Evolutionary conservation across 2,113 vertebrate genomes (phyloP).

Genomic region (Proterorhinus semilunaris): DNA sequence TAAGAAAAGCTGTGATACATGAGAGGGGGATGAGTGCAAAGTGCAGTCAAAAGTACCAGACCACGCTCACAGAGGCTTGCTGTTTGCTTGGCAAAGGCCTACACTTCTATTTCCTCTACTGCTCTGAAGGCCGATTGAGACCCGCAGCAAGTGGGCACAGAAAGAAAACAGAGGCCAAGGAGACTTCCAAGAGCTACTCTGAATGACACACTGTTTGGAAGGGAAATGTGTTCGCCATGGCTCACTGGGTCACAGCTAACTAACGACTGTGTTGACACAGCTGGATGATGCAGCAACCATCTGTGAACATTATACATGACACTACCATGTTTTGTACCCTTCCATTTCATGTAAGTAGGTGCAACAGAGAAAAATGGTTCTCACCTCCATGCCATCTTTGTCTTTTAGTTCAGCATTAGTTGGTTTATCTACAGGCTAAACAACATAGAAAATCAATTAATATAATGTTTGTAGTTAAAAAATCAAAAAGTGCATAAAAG

Average conservation of each 20-base stretch:
- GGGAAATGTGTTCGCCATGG: constrained; percentile 62
- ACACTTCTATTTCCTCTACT: constrained; percentile 43
- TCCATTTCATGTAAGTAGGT: constrained; percentile 6
- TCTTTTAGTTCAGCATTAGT: constrained; percentile 17
- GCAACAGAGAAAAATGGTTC: neutral
- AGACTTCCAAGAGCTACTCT: constrained; percentile 18
- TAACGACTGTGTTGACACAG: constrained; percentile 70
- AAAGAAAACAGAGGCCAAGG: constrained; percentile 55
- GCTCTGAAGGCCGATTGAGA: constrained; percentile 60
- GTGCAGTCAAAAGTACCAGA: constrained; percentile 62
- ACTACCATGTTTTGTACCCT: constrained; percentile 34
- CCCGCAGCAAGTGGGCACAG: constrained; percentile 27
- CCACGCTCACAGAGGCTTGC: constrained; percentile 58
- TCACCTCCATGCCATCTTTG: constrained; percentile 51
- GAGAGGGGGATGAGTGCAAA: constrained; percentile 37
- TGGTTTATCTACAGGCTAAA: constrained; percentile 27
- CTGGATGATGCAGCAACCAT: constrained; percentile 50
- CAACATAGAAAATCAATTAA: neutral
- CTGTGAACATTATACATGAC: constrained; percentile 34
- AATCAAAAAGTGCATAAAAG: neutral
- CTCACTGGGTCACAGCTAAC: constrained; percentile 29
- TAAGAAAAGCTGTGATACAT: constrained; percentile 46
- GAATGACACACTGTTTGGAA: constrained; percentile 26
- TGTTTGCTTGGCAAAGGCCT: constrained; percentile 47
- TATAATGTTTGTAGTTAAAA: neutral